phyloP scores from a whole-genome alignment of 2,113 vertebrate species.

The Leucosticte australis region DNA sequence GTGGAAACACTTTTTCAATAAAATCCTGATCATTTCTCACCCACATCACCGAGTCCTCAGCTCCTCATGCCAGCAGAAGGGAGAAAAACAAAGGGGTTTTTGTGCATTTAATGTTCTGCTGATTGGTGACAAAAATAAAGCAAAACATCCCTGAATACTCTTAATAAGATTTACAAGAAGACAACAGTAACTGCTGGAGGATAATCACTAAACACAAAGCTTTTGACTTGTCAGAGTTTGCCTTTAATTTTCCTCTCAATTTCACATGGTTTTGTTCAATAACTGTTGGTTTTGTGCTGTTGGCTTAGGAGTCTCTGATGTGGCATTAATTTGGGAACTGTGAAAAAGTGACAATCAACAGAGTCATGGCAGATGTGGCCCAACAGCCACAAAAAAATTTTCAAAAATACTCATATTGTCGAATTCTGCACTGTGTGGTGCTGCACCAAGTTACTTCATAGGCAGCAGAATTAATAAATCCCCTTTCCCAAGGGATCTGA shows the following conservation, averaged over 20 bases:
- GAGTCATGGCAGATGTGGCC: background rate
- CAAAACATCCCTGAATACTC: background rate
- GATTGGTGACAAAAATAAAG: background rate
- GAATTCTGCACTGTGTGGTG: background rate
- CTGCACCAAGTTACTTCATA: background rate
- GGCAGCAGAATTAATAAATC: background rate
- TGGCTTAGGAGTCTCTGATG: background rate
- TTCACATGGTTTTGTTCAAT: background rate
- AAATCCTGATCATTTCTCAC: background rate
- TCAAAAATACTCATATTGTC: background rate
- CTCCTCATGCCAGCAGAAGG: background rate
- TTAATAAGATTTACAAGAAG: constrained; percentile 7
- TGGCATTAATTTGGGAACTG: background rate
- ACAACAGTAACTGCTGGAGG: background rate
- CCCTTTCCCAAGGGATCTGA: background rate
- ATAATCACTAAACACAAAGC: background rate
- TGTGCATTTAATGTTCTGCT: background rate
- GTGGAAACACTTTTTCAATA: background rate
- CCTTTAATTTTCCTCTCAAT: background rate
- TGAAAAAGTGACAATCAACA: background rate
- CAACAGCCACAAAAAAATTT: background rate
- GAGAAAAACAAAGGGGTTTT: background rate
- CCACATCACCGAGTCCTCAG: rapidly evolving
- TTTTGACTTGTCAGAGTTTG: background rate
- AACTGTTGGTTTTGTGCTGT: background rate